These are phyloP conservation scores for Gymnocypris eckloni DNA, from an alignment of 2,797 vertebrate species.

Conservation along the genomic window DNA sequence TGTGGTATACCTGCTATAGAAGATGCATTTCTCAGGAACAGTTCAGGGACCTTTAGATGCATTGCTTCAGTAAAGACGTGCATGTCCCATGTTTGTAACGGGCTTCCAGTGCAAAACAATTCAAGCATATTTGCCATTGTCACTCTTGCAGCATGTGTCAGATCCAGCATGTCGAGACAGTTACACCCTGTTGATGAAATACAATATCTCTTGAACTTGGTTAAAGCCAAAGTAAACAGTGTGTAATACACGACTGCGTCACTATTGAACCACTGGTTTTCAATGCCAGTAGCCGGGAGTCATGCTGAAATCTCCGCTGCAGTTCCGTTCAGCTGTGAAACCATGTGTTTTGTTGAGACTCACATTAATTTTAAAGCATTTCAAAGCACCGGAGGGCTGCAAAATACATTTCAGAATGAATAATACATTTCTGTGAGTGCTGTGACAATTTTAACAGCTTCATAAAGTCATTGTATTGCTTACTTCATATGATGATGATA, in stretches of 20 bases:
- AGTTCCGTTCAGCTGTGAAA: background rate
- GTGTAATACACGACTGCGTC: conserved; percentile 7
- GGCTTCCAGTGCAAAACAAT: conserved; percentile 24
- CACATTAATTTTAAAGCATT: conserved; percentile 12
- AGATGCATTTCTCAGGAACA: conserved; percentile 1
- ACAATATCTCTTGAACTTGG: conserved; percentile 30
- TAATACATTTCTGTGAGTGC: background rate
- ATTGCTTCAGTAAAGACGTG: background rate
- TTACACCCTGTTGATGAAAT: conserved; percentile 15
- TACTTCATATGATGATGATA: background rate
- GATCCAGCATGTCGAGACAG: background rate
- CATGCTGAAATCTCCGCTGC: conserved; percentile 12
- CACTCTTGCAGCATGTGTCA: conserved; percentile 1
- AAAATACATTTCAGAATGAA: conserved; percentile 16
- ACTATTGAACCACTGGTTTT: conserved; percentile 26
- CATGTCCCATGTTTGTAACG: background rate
- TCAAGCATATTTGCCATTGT: background rate
- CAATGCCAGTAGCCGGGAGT: conserved; percentile 11
- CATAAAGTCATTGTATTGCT: background rate
- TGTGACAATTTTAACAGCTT: background rate
- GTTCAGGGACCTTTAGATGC: conserved; percentile 8
- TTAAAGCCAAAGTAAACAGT: conserved; percentile 18
- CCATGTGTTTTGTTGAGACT: background rate
- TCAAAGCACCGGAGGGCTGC: background rate
- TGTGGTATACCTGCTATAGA: background rate